Evolutionary conservation across 2,113 vertebrate genomes (phyloP).

Genomic region (Lepus europaeus): DNA sequence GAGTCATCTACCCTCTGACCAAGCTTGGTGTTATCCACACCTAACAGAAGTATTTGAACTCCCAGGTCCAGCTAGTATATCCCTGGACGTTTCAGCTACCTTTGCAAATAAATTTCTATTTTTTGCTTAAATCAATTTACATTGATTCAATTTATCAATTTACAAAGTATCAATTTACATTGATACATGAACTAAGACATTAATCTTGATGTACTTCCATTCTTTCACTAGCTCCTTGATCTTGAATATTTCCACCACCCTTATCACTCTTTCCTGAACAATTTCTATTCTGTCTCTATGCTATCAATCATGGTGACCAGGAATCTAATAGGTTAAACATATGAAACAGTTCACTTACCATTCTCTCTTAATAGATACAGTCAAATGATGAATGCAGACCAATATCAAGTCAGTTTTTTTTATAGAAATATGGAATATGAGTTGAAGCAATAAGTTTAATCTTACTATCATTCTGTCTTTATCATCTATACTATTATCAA

Average conservation of each 20-base stretch:
- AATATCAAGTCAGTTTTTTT: conserved; percentile 24
- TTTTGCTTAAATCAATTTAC: conserved; percentile 34
- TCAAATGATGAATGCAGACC: neutral
- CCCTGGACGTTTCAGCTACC: neutral
- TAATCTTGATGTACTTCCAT: neutral
- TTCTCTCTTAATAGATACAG: neutral
- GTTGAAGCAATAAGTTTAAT: neutral
- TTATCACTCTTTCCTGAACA: neutral
- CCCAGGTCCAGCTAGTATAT: neutral
- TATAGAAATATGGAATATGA: neutral
- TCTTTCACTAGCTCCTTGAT: neutral
- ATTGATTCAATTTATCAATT: neutral
- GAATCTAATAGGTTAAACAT: neutral
- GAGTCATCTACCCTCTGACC: neutral
- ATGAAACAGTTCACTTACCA: neutral
- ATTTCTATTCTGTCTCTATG: neutral
- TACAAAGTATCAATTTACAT: neutral
- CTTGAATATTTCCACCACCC: neutral
- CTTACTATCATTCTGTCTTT: neutral
- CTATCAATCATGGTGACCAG: neutral
- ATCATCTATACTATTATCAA: neutral
- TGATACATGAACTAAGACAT: neutral
- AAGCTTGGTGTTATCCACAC: neutral
- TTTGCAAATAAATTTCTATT: neutral
- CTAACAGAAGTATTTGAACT: neutral